phyloP scores from a whole-genome alignment of 2,797 vertebrate genomes.

The Lophura swinhoii region DNA sequence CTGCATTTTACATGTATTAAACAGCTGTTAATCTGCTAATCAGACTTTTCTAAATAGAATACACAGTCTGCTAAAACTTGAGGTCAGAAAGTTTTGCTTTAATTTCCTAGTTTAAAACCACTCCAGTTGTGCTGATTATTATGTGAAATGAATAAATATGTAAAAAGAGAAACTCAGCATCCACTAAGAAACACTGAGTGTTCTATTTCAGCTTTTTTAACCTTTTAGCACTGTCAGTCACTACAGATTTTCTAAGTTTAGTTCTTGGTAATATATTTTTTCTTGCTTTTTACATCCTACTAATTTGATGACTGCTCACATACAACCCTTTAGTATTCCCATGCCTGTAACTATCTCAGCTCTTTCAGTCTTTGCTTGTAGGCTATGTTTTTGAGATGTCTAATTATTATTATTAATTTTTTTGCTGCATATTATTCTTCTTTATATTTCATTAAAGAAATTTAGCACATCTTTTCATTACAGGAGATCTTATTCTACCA shows the following conservation, averaged over 20 bases:
- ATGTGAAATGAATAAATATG: background rate
- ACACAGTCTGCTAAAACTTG: background rate
- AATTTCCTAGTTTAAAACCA: background rate
- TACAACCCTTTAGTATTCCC: background rate
- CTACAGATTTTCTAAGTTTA: background rate
- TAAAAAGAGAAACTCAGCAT: background rate
- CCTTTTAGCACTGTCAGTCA: background rate
- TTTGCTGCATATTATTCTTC: background rate
- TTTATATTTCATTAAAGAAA: background rate
- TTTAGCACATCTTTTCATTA: background rate
- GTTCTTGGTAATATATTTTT: background rate
- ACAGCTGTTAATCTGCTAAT: background rate
- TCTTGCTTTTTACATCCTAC: background rate
- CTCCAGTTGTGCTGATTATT: background rate
- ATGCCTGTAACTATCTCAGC: background rate
- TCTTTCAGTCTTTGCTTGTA: background rate
- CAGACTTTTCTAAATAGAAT: background rate
- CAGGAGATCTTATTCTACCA: background rate
- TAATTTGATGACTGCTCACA: background rate
- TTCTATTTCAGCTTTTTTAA: background rate
- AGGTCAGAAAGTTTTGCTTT: background rate
- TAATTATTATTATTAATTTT: background rate
- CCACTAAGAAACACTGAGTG: background rate
- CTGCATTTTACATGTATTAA: background rate
- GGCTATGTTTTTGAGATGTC: background rate